Evolutionary conservation across 2,797 vertebrate genomes (phyloP).

Genomic region (Crotalus adamanteus): DNA sequence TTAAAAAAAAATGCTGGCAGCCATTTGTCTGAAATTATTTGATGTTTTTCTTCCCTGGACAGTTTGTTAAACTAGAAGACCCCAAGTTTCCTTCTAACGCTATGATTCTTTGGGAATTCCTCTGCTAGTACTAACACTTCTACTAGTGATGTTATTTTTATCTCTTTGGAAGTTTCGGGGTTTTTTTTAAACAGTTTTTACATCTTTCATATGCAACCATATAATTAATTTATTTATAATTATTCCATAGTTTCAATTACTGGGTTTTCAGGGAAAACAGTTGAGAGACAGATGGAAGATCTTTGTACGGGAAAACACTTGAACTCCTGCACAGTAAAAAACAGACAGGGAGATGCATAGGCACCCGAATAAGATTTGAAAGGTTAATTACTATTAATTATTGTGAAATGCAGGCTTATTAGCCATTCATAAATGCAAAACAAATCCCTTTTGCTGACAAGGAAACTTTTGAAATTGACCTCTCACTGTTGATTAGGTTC

Average conservation of each 20-base stretch:
- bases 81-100: background rate
- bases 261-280: constrained; percentile 20
- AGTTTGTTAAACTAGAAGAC: background rate
- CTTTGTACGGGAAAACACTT: constrained; percentile 42
- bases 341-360: constrained; percentile 47
- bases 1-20: background rate
- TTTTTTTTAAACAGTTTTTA: background rate
- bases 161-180: background rate
- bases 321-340: constrained; percentile 24
- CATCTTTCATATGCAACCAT: background rate
- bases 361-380: constrained; percentile 58
- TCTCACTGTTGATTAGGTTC: constrained; percentile 36
- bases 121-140: background rate
- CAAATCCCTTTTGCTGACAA: constrained; percentile 68
- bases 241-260: constrained; percentile 27
- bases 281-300: constrained; percentile 29
- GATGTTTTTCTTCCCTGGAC: background rate
- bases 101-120: background rate
- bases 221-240: background rate
- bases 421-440: constrained; percentile 69
- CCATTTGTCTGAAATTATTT: background rate
- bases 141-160: background rate
- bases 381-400: constrained; percentile 70
- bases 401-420: constrained; percentile 56
- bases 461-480: constrained; percentile 58